Conservation (phyloP, 1,140 invertebrate species). For the Pemphigus obesinymphae region DNA sequence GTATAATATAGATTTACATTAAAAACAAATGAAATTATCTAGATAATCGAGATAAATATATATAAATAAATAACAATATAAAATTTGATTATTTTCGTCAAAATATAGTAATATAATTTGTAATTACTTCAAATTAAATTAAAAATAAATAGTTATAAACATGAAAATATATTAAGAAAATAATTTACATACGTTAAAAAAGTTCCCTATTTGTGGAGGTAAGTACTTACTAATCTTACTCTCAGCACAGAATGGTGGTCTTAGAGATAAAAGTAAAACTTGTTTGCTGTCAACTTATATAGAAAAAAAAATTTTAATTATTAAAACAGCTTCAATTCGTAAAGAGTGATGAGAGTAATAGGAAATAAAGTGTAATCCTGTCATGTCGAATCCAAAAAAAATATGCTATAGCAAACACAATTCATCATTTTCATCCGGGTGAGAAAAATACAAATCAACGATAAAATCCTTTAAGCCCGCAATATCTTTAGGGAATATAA, state of each 20-base stretch:
- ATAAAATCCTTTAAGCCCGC: conserved; percentile 6
- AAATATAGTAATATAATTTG: too few relatives aligned
- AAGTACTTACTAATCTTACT: not conserved
- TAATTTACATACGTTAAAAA: too few relatives aligned
- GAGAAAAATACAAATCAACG: conserved; percentile 25
- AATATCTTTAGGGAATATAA: conserved; percentile 11
- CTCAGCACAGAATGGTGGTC: not conserved
- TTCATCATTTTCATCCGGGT: conserved; percentile 1
- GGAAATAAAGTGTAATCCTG: not conserved
- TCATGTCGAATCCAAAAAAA: not conserved
- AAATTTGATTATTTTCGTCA: too few relatives aligned
- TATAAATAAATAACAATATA: too few relatives aligned
- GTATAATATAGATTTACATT: too few relatives aligned
- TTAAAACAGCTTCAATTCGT: not conserved
- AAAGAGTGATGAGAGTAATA: not conserved
- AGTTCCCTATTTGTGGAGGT: not conserved
- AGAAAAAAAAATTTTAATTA: not conserved
- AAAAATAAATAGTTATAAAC: too few relatives aligned
- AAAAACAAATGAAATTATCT: too few relatives aligned
- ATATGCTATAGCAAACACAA: conserved; percentile 11
- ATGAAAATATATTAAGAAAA: too few relatives aligned
- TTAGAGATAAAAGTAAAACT: not conserved
- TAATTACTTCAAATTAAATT: too few relatives aligned
- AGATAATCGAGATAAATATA: too few relatives aligned
- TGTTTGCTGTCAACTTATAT: not conserved